Base-by-base conservation (phyloP, 1,140 invertebrate genomes). In the Psix sp. region DNA sequence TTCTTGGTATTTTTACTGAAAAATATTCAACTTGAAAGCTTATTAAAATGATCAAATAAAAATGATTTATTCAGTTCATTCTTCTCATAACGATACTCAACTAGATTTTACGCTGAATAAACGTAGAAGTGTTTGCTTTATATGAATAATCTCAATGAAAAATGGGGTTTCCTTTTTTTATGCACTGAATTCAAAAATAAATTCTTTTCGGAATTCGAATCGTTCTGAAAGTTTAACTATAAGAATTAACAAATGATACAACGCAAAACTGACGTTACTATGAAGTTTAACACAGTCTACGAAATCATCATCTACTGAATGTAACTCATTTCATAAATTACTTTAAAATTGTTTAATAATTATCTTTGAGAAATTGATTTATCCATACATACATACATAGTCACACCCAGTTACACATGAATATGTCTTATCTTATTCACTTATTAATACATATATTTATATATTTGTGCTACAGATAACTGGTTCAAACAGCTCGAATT, bases 401-500 rank as follows among this genome's bases (percentile, higher is more conserved):
- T 21, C 14, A 21, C n/a, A 42, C 15, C 15, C 21, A n/a, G 18
- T 59, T 10, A 48, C 29, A 39, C 39, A 39, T 48, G 13, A 2
- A 59, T 36, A 45, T 59, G 9, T 43, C 45, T 46, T 52, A 20
- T 21, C 14, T 35, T 7, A 42, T 21, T 21, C 21, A n/a, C 31
- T 59, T 10, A 48, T 39, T 48, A 48, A 39, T 48, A 18, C 6
- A 59, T 36, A 45, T 59, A 7, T 43, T 56, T 46, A 5, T 24
- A 42, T 35, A 35, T 35, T 46, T 29, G 39, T 17, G 31, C 15
- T 26, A 24, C 31, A 45, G 40, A 59, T 59, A 59, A 59, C 33
- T 59, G 43, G 56, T 48, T 48, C 42, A 39, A 59, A 59, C 35
- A 48, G 13, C 40, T 40, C 13, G 43, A 59, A 59, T 48, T 46